Evolutionary conservation across 1,140 invertebrate genomes (phyloP).

Genomic region (Hyposmocoma kahamanoa): DNA sequence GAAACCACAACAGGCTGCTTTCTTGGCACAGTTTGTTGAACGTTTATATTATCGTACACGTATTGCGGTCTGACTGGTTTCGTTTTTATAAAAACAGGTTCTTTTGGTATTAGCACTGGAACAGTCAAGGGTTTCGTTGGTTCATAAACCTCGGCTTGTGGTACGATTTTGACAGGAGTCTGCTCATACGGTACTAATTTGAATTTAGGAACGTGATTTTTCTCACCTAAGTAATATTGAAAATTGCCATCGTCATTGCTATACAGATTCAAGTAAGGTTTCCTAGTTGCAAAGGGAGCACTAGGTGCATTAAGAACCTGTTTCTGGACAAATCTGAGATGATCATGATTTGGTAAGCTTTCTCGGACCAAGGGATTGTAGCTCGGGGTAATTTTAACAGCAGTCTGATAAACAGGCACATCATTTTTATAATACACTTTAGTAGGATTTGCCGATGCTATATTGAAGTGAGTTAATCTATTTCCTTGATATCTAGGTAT

Average conservation of each 20-base stretch:
- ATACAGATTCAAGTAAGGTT: conserved; percentile 46
- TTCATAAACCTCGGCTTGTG: conserved; percentile 26
- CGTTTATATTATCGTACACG: conserved; percentile 29
- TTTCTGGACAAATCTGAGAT: conserved; percentile 35
- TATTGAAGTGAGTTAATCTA: conserved; percentile 64
- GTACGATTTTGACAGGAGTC: conserved; percentile 47
- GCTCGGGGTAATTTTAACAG: conserved; percentile 28
- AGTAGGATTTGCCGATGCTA: conserved; percentile 63
- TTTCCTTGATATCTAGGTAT: conserved; percentile 70
- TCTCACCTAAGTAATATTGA: conserved; percentile 52
- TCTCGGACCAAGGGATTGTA: conserved; percentile 36
- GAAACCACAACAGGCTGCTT: conserved; percentile 47
- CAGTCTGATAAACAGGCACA: conserved; percentile 33
- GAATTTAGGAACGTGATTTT: conserved; percentile 51
- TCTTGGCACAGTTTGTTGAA: conserved; percentile 28
- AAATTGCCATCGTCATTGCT: conserved; percentile 42
- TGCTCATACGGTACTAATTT: conserved; percentile 70
- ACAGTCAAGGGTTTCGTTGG: conserved; percentile 33
- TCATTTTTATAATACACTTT: conserved; percentile 54
- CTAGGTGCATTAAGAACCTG: conserved; percentile 33
- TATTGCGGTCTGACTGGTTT: conserved; percentile 39
- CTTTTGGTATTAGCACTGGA: conserved; percentile 27
- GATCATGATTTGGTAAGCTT: conserved; percentile 28
- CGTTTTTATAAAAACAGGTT: conserved; percentile 44
- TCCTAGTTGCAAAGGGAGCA: conserved; percentile 31